These are phyloP conservation scores for Chionoecetes opilio DNA, from an alignment of 1,140 invertebrate species.

Conservation along the genomic window DNA sequence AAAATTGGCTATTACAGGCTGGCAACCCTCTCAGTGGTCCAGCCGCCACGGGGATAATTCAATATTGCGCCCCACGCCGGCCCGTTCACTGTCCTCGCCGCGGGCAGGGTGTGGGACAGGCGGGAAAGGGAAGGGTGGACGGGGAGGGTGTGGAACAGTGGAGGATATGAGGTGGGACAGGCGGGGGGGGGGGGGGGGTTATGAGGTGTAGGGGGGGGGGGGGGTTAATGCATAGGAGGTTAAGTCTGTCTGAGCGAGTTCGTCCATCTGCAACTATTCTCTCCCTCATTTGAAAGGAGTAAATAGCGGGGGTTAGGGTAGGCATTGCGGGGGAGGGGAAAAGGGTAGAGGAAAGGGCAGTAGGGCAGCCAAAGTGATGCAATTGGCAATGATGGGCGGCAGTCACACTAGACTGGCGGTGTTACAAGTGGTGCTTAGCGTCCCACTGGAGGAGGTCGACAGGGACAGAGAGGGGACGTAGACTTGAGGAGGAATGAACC, in stretches of 20 bases:
- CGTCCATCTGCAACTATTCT: neutral
- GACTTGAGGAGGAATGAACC: neutral
- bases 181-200: neutral
- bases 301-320: neutral
- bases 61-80: conserved; percentile 53
- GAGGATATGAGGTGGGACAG: neutral
- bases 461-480: neutral
- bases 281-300: neutral
- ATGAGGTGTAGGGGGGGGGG: neutral
- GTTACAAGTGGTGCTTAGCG: neutral
- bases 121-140: neutral
- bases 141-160: neutral
- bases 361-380: neutral
- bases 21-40: conserved; percentile 72
- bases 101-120: neutral
- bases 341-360: neutral
- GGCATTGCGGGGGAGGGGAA: neutral
- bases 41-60: conserved; percentile 72
- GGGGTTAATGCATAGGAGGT: neutral
- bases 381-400: neutral
- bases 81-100: conserved; percentile 52
- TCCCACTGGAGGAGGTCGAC: neutral
- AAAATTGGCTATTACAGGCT: conserved; percentile 74
- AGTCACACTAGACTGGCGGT: too few species aligned
- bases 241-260: neutral